Conservation (phyloP, 2,797 vertebrate genomes). For the Melopsittacus undulatus region DNA sequence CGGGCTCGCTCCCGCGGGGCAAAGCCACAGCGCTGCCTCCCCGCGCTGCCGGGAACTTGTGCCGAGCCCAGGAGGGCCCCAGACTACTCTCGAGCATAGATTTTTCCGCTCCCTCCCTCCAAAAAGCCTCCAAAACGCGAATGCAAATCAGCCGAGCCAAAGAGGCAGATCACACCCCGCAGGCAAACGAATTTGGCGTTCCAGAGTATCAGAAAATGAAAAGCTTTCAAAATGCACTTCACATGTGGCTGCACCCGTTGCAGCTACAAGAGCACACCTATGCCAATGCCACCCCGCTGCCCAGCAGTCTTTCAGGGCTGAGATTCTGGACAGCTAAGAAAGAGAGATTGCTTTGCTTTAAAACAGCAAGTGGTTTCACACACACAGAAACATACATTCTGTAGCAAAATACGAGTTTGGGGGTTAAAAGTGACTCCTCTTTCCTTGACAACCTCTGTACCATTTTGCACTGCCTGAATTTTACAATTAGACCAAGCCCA, state of each 20-base stretch:
- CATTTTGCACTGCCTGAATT: background rate
- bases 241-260: background rate
- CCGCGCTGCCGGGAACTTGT: background rate
- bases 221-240: background rate
- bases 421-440: background rate
- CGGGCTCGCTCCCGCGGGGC: background rate
- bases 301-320: background rate
- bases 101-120: background rate
- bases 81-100: fast-evolving
- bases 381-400: background rate
- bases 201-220: background rate
- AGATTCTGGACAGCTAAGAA: background rate
- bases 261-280: fast-evolving
- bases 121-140: background rate
- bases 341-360: background rate
- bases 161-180: background rate
- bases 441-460: background rate
- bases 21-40: background rate
- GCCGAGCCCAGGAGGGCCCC: background rate
- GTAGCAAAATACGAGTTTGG: fast-evolving
- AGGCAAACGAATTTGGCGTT: background rate
- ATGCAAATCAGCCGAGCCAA: background rate
- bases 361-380: background rate
- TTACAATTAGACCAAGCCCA: fast-evolving
- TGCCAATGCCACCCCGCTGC: background rate